A percentile compares a stretch with the other conserved stretches of the same genome.
Conservation (phyloP, 2,888 invertebrate genomes). For the Zygothrica quintamaculata region DNA sequence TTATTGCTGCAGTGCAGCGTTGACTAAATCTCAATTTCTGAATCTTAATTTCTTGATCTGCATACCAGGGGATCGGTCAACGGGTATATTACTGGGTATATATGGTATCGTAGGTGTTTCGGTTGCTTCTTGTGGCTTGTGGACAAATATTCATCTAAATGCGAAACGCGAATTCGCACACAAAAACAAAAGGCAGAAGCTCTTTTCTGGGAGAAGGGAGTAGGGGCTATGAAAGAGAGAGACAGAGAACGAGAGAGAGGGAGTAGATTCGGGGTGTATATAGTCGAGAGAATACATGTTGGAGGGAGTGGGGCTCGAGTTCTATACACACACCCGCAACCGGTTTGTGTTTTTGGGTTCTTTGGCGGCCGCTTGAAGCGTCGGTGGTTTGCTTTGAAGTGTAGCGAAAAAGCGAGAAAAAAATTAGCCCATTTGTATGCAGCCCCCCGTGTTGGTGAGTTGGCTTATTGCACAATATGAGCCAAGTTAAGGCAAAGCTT, state of each 20-base stretch:
- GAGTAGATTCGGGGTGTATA: too few relatives aligned
- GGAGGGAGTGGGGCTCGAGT: conserved; percentile 4
- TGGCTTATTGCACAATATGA: conserved; percentile 74
- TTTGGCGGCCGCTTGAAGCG: conserved; percentile 61
- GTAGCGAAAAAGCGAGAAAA: conserved; percentile 36
- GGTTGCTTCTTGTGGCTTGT: conserved; percentile 60
- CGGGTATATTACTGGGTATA: conserved; percentile 4
- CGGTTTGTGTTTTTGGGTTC: conserved; percentile 72
- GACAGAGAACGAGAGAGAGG: background rate
- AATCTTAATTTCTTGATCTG: conserved; percentile 56
- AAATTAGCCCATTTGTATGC: conserved; percentile 76
- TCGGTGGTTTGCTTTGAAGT: conserved; percentile 59
- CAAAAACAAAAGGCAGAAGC: conserved; percentile 1
- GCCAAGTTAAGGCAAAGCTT: conserved; percentile 51
- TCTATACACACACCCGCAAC: conserved; percentile 60
- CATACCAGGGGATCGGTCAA: conserved; percentile 43
- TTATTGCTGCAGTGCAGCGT: conserved; percentile 65
- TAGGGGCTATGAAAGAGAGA: too few relatives aligned
- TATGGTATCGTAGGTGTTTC: conserved; percentile 60
- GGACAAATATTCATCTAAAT: conserved; percentile 75
- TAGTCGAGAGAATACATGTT: background rate
- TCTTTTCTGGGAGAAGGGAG: too few relatives aligned
- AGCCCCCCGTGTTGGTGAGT: conserved; percentile 63
- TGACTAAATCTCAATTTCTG: conserved; percentile 52
- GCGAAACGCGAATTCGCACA: conserved; percentile 64